Evolutionary conservation across 2,113 vertebrate species (phyloP).

Genomic region (Mobula hypostoma): DNA sequence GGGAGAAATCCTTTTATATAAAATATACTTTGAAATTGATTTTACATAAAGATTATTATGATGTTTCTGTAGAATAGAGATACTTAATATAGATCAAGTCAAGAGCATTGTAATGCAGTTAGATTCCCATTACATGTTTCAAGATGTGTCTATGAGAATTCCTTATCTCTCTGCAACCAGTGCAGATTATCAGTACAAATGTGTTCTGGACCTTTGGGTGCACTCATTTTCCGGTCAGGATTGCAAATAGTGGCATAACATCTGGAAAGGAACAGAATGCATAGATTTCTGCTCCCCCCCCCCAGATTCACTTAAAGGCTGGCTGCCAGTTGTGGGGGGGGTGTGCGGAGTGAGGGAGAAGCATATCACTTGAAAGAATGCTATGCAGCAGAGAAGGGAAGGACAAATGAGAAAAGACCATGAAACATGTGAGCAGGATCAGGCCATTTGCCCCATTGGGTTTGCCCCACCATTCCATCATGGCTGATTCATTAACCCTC

Average conservation of each 20-base stretch:
- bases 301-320: not conserved
- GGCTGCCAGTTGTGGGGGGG: not conserved
- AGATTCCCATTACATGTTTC: conserved; percentile 4
- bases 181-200: not conserved
- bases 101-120: not conserved
- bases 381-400: not conserved
- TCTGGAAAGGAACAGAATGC: conserved; percentile 8
- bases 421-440: not conserved
- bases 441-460: not conserved
- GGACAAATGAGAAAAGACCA: not conserved
- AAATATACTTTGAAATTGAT: not conserved
- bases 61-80: not conserved
- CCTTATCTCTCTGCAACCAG: not conserved
- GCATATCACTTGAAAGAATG: not conserved
- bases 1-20: not conserved
- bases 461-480: no score
- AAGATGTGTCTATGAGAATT: not conserved
- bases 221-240: not conserved
- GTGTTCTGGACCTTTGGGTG: not conserved
- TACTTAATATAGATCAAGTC: conserved; percentile 11
- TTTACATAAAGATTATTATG: not conserved
- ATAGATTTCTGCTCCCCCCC: not conserved
- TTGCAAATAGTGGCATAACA: not conserved
- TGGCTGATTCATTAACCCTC: no score
- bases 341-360: not conserved